Base-by-base conservation (phyloP, 2,797 vertebrate species). In the Gymnopithys bicolor region DNA sequence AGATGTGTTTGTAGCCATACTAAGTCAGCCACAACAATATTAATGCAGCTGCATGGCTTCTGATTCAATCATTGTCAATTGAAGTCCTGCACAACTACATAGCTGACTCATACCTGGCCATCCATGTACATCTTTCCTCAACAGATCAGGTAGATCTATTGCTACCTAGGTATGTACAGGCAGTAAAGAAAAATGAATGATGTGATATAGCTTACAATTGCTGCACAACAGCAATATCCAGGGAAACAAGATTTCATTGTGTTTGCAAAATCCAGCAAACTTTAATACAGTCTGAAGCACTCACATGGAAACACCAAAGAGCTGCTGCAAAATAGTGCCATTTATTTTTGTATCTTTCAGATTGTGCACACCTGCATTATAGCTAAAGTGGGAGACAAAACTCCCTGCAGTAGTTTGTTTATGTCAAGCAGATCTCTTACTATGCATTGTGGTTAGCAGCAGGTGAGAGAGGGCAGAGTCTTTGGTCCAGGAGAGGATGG, bases 201-300 rank as follows among this genome's bases (percentile, higher is more conserved):
- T 84, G 53, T 35, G 67, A 68, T 55, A 43, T 3, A n/a, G 48
- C 43, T 45, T 33, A 69, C 70, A 79, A 73, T 55, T 87, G 51
- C 59, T 76, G 48, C 41, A 51, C 43, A 81, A 49, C 51, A 91
- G 37, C 41, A 93, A 28, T 33, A 11, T 86, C 90, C 56, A 35
- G 94, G 89, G 92, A 89, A 84, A 86, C 32, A 48, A 22, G 43
- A 53, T 43, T 88, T 86, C 77, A 89, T 68, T 87, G 66, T 94
- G 84, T 92, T 96, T 96, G 92, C 80, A 96, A 96, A 96, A 96
- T 94, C 53, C 73, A 86, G 73, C 69, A 89, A 92, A 94, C 86
- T 94, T 90, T 84, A 94, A 94, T 88, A 81, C 8, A 85, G 74
- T 59, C 68, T 24, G 60, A 82, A 93, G 91, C 75, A 63, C 55